phyloP scores from a whole-genome alignment of 1,140 invertebrate genomes.

The Orchesella cincta region DNA sequence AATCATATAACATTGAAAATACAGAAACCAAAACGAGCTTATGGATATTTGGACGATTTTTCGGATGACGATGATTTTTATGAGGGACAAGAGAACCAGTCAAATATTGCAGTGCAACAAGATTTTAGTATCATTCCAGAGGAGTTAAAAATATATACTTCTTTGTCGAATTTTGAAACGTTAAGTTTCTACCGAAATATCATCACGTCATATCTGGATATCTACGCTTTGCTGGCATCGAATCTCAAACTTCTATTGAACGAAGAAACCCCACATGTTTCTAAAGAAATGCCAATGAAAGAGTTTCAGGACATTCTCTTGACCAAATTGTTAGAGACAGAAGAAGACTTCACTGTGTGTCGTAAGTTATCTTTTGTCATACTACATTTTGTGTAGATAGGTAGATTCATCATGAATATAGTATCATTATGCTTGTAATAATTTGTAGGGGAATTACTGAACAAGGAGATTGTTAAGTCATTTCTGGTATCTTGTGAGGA shows the following conservation, averaged over 20 bases:
- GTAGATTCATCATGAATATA: not conserved
- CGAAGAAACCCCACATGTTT: too few relatives aligned
- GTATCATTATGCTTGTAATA: too few relatives aligned
- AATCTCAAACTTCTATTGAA: not conserved
- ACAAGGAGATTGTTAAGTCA: not conserved
- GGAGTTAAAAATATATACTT: not conserved
- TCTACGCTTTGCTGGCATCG: not conserved
- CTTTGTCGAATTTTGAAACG: not conserved
- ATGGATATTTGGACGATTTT: too few relatives aligned
- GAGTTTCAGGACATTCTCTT: not conserved
- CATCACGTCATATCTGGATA: not conserved
- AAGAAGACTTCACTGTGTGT: not conserved
- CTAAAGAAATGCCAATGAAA: not conserved
- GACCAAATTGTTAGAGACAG: not conserved
- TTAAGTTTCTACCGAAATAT: not conserved
- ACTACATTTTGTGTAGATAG: not conserved
- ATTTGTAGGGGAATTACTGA: not conserved
- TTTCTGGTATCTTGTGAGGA: not conserved
- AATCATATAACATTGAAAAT: too few relatives aligned
- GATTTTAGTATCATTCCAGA: slow-evolving; percentile 10
- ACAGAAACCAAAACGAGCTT: too few relatives aligned
- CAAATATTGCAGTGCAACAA: not conserved
- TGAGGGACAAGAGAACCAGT: not conserved
- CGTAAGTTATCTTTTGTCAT: too few relatives aligned
- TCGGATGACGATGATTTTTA: not conserved